Percentiles rank a stretch among this genome's conserved stretches.
Evolutionary conservation across 2,888 invertebrate species (phyloP).

Genomic region (Holacanthella duospinosa): DNA sequence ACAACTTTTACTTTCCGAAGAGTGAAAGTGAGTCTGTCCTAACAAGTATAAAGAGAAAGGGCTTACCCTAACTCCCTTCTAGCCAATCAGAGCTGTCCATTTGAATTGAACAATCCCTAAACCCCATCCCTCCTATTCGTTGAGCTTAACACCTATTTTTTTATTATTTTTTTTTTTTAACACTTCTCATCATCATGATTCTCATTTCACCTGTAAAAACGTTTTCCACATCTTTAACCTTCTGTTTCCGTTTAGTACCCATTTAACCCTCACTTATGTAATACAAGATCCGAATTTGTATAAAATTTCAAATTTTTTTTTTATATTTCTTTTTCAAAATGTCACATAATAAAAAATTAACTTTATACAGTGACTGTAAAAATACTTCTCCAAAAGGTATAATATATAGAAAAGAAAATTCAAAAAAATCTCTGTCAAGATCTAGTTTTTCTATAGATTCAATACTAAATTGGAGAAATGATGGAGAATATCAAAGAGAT

Average conservation of each 20-base stretch:
- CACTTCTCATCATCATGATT: neutral
- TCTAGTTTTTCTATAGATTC: constrained; percentile 28
- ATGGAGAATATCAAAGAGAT: too few relatives aligned
- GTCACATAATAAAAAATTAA: neutral
- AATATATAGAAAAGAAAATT: too few relatives aligned
- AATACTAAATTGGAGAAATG: constrained; percentile 17
- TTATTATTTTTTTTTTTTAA: neutral
- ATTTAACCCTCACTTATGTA: too few relatives aligned
- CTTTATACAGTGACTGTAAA: too few relatives aligned
- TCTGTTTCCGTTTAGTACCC: neutral
- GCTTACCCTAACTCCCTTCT: neutral
- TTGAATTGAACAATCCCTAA: neutral
- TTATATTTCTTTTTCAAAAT: neutral
- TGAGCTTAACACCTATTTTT: neutral
- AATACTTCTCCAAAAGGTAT: too few relatives aligned
- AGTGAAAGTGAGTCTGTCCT: too few relatives aligned
- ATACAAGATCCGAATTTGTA: too few relatives aligned
- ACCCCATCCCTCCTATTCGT: neutral
- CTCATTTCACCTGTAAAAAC: neutral
- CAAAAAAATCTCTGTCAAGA: too few relatives aligned
- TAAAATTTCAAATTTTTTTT: too few relatives aligned
- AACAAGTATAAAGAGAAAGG: neutral
- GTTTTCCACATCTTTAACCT: neutral
- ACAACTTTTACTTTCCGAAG: too few relatives aligned
- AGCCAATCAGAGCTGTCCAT: neutral